Conservation (phyloP, 2,888 invertebrate genomes). For the Phragmatobia fuliginosa region DNA sequence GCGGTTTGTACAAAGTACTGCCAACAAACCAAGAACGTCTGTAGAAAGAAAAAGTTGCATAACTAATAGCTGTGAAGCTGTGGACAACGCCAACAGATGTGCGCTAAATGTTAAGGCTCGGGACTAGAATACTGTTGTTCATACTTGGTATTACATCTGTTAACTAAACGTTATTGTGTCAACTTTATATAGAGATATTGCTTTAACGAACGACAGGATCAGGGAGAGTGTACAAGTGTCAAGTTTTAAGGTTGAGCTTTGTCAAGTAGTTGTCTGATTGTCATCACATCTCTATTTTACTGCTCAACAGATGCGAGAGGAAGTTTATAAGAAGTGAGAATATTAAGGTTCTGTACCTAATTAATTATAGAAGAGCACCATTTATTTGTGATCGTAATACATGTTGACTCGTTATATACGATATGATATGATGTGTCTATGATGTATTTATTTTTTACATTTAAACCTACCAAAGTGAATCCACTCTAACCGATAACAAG, state of each 20-base stretch:
- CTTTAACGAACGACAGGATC: not conserved
- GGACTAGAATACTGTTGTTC: not conserved
- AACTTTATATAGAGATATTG: not conserved
- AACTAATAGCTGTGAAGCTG: constrained; percentile 24
- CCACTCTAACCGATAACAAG: no score
- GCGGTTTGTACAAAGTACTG: constrained; percentile 18
- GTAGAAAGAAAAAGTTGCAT: constrained; percentile 39
- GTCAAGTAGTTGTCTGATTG: not conserved
- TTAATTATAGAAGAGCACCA: not conserved
- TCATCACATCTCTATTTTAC: not conserved
- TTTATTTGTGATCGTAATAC: not conserved
- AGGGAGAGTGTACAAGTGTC: not conserved
- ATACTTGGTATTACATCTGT: not conserved
- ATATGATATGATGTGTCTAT: no score
- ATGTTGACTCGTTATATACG: no score
- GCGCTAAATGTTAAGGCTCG: not conserved
- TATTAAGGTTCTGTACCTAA: not conserved
- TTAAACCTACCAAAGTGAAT: no score
- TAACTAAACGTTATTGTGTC: not conserved
- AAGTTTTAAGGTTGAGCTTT: not conserved
- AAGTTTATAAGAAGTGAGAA: not conserved
- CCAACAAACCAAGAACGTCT: constrained; percentile 25
- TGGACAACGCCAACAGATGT: constrained; percentile 17
- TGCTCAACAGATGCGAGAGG: not conserved
- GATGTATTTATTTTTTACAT: no score